phyloP scores from a whole-genome alignment of 2,888 invertebrate genomes.

The Cenopis cana region DNA sequence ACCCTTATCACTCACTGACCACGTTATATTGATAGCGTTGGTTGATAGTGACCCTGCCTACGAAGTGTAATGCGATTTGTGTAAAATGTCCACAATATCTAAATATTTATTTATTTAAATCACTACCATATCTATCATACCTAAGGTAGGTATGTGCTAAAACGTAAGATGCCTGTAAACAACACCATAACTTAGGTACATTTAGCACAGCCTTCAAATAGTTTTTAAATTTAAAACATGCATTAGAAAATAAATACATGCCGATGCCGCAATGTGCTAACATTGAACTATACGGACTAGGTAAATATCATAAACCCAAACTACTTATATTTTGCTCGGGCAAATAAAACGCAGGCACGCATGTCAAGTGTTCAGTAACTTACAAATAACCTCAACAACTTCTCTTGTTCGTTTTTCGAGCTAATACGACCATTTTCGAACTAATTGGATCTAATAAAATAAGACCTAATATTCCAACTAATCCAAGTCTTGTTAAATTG shows the following conservation, averaged over 20 bases:
- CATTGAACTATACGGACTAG: neutral
- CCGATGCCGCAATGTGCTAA: neutral
- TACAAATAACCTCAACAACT: neutral
- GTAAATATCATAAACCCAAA: neutral
- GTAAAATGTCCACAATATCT: no score
- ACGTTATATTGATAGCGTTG: neutral
- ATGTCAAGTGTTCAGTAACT: neutral
- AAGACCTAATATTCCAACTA: neutral
- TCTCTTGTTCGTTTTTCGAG: neutral
- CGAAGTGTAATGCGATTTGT: no score
- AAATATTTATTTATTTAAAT: no score
- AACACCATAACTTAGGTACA: no score
- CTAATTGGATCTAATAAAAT: neutral
- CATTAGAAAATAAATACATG: neutral
- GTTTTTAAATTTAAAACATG: neutral
- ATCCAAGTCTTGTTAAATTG: neutral
- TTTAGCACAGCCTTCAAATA: neutral
- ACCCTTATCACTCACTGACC: conserved; percentile 16
- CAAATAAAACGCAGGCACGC: neutral
- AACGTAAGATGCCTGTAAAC: no score
- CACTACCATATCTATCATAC: no score
- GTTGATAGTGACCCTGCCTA: no score
- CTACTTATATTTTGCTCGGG: neutral
- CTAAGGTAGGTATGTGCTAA: no score
- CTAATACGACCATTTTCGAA: neutral